These are phyloP conservation scores for Octopus bimaculoides DNA, from an alignment of 1,140 invertebrate species.

Conservation along the genomic window DNA sequence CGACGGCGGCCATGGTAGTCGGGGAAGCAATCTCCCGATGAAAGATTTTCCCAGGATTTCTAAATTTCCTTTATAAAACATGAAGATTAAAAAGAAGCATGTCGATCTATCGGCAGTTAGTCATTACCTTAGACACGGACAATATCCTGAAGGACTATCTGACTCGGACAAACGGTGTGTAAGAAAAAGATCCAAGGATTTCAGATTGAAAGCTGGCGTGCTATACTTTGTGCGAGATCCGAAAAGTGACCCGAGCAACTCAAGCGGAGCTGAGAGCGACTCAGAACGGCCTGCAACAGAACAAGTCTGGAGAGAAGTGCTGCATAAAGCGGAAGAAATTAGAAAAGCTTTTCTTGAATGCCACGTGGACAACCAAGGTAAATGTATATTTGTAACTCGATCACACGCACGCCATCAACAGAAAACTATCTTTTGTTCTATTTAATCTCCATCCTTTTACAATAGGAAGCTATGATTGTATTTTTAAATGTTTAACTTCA, in stretches of 20 bases:
- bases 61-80: background rate
- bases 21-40: background rate
- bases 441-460: no score
- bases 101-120: constrained; percentile 11
- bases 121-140: constrained; percentile 17
- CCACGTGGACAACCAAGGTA: constrained; percentile 9
- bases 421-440: no score
- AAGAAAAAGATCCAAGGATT: constrained; percentile 23
- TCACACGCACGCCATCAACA: no score
- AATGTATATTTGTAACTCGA: background rate
- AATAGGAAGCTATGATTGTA: no score
- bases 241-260: background rate
- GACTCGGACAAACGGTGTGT: constrained; percentile 18
- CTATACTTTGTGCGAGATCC: constrained; percentile 9
- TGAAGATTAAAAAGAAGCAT: constrained; percentile 10
- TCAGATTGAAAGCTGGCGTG: constrained; percentile 6
- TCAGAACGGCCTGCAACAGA: background rate
- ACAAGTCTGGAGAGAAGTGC: background rate
- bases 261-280: background rate
- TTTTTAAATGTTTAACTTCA: no score
- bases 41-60: constrained; percentile 1
- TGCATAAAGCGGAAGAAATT: background rate
- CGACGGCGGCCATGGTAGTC: background rate
- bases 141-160: constrained; percentile 16
- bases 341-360: constrained; percentile 12